Percentiles rank a stretch among this genome's conserved stretches.
These are phyloP conservation scores for Holothuria glaberrima DNA, from an alignment of 35 echinoderm and acorn worm genomes.

Conservation along the genomic window DNA sequence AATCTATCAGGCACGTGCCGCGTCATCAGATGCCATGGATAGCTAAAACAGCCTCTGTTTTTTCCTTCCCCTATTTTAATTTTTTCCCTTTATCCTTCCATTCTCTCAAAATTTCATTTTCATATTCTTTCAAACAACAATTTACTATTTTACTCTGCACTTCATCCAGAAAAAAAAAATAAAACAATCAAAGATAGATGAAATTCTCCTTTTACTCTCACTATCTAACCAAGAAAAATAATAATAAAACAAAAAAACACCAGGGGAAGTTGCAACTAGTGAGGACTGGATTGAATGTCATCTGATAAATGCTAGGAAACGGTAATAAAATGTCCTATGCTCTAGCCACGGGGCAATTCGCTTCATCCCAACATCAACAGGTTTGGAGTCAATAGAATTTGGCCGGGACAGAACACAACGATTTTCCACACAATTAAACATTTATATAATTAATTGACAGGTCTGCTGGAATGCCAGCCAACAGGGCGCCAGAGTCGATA, in stretches of 20 bases:
- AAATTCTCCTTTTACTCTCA: constrained; percentile 3
- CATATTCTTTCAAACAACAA: constrained; percentile 14
- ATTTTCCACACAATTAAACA: constrained; percentile 67
- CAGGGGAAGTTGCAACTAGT: constrained; percentile 34
- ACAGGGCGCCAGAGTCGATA: constrained; percentile 53
- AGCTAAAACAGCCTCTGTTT: constrained; percentile 7
- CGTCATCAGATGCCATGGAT: constrained; percentile 18
- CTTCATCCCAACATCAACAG: constrained; percentile 45
- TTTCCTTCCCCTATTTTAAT: background rate
- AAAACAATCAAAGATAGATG: constrained; percentile 29
- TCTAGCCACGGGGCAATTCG: constrained; percentile 33
- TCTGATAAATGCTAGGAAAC: constrained; percentile 48
- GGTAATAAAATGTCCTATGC: constrained; percentile 50
- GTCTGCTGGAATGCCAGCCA: constrained; percentile 39
- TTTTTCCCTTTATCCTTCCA: background rate
- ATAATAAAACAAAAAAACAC: background rate
- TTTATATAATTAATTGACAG: constrained; percentile 66
- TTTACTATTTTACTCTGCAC: constrained; percentile 11
- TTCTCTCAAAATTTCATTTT: constrained; percentile 47
- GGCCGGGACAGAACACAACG: constrained; percentile 50
- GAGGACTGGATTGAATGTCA: constrained; percentile 45
- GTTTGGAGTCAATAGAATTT: constrained; percentile 50
- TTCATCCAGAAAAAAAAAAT: constrained; percentile 10
- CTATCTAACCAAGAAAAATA: too few species aligned
- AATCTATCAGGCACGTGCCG: constrained; percentile 53